phyloP scores from a whole-genome alignment of 2,888 invertebrate species.

The Dimorphilus gyrociliatus region DNA sequence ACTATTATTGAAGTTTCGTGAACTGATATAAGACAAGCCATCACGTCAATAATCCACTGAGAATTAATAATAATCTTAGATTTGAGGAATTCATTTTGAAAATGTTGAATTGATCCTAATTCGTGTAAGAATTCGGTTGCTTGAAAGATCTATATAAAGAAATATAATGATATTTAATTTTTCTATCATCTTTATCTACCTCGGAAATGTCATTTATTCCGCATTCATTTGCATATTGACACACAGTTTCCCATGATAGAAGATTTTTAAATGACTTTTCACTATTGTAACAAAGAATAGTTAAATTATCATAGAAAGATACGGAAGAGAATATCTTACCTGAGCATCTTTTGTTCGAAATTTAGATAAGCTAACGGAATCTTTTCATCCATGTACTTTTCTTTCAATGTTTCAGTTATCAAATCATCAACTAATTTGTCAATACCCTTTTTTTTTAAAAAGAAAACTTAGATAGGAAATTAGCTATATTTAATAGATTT shows the following conservation, averaged over 20 bases:
- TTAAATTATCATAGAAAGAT: too few relatives aligned
- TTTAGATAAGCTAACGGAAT: conserved; percentile 33
- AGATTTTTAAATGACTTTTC: too few relatives aligned
- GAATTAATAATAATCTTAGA: conserved; percentile 30
- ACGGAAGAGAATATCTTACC: conserved; percentile 7
- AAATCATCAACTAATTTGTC: conserved; percentile 16
- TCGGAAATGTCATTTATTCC: too few relatives aligned
- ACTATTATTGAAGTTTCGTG: conserved; percentile 26
- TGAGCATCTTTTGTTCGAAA: conserved; percentile 22
- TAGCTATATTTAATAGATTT: too few relatives aligned
- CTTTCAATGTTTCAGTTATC: conserved; percentile 19
- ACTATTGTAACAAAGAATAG: too few relatives aligned
- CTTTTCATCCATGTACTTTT: conserved; percentile 35
- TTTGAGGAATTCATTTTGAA: conserved; percentile 27
- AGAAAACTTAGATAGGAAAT: too few relatives aligned
- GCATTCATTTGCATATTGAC: too few relatives aligned
- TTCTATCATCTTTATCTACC: too few relatives aligned
- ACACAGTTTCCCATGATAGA: too few relatives aligned
- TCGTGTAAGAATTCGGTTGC: conserved; percentile 34
- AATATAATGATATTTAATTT: too few relatives aligned
- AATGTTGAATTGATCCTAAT: conserved; percentile 34
- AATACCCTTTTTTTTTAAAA: conserved; percentile 24
- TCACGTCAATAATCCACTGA: conserved; percentile 38
- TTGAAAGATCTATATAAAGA: conserved; percentile 18
- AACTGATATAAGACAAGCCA: conserved; percentile 35